Conservation (phyloP, 2,888 invertebrate genomes). For the Lithophane semibrunnea region DNA sequence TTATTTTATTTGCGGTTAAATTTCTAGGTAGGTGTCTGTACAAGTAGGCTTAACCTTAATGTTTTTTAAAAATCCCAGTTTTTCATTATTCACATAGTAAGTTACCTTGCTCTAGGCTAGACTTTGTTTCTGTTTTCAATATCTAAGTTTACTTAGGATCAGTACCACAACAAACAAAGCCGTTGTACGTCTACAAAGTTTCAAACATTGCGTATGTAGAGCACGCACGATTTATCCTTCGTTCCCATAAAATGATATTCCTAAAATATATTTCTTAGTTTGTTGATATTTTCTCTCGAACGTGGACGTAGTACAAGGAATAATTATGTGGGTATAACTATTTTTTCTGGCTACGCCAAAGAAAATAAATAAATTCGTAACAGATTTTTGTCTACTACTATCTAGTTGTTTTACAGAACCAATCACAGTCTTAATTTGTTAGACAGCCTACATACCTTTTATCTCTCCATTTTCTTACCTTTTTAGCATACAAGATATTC, state of each 20-base stretch:
- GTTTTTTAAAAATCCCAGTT: background rate
- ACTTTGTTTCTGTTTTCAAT: conserved; percentile 26
- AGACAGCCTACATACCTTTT: conserved; percentile 42
- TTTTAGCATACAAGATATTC: conserved; percentile 36
- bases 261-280: background rate
- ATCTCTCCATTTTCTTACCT: conserved; percentile 42
- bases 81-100: conserved; percentile 1
- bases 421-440: conserved; percentile 21
- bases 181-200: background rate
- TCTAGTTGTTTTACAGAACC: conserved; percentile 8
- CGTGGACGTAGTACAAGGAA: background rate
- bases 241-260: background rate
- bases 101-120: conserved; percentile 15
- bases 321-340: background rate
- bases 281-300: background rate
- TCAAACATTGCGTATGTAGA: conserved; percentile 9
- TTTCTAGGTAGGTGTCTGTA: too few species aligned
- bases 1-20: background rate
- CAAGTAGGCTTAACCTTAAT: background rate
- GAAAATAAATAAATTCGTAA: too few species aligned
- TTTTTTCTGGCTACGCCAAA: too few species aligned
- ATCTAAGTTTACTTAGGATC: conserved; percentile 28
- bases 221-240: background rate
- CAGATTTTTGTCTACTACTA: background rate
- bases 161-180: conserved; percentile 12